These are phyloP conservation scores for Anas flavirostris DNA, from an alignment of 2,797 vertebrate species.

Conservation along the genomic window DNA sequence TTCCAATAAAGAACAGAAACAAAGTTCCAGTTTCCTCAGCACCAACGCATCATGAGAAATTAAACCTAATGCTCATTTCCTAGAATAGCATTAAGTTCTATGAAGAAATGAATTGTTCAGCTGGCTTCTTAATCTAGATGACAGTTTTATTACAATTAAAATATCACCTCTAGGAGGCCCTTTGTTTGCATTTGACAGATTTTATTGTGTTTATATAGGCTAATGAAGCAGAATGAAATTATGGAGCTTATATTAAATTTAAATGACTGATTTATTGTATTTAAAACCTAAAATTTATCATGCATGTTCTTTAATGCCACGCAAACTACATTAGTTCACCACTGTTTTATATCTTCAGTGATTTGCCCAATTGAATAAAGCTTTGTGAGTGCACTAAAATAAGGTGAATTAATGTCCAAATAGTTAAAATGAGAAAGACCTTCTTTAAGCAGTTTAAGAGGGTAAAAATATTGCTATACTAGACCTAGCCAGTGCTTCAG, in stretches of 20 bases:
- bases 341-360: conserved; percentile 54
- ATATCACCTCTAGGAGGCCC: conserved; percentile 69
- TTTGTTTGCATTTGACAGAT: conserved; percentile 73
- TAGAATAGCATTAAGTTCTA: conserved; percentile 44
- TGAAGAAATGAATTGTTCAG: conserved; percentile 64
- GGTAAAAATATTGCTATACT: background rate
- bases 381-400: conserved; percentile 28
- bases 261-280: conserved; percentile 70
- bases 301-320: conserved; percentile 31
- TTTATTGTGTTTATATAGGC: conserved; percentile 72
- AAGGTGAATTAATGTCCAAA: background rate
- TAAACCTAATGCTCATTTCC: conserved; percentile 40
- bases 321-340: conserved; percentile 62
- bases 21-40: background rate
- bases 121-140: conserved; percentile 74
- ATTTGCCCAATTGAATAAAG: conserved; percentile 23
- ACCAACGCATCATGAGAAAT: conserved; percentile 39
- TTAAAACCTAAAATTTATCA: conserved; percentile 63
- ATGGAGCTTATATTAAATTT: conserved; percentile 67
- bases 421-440: background rate
- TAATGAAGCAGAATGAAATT: conserved; percentile 77
- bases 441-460: background rate
- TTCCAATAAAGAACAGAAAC: background rate
- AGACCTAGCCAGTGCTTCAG: background rate
- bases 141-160: conserved; percentile 81